Evolutionary conservation across 2,797 vertebrate species (phyloP), one percentile per base, ranked within the genome.

Genomic region (Bufotes viridis): DNA sequence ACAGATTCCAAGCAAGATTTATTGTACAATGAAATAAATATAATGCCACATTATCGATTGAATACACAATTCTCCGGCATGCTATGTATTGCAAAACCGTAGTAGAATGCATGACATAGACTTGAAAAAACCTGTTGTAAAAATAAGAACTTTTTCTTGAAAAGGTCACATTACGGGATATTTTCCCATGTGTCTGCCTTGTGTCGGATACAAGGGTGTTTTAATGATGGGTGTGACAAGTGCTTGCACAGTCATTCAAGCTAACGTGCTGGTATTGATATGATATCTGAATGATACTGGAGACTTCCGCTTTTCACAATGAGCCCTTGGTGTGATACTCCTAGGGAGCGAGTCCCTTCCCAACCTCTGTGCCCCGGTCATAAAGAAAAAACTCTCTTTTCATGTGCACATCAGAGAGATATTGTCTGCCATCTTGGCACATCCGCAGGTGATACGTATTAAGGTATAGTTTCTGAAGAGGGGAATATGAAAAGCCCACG

Each of bases 201-300:
- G 90, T 84, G 63, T 84, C 82, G 63, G 75, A 84, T 79, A 70
- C 75, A 72, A 42, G 86, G n/a, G 14, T 87, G 86, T 82, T 86
- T 88, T 84, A 81, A 81, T 86, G 69, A 88, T 88, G 29, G 58
- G 2, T 72, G 20, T 88, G 82, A 83, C 26, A 60, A 5, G 70
- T 74, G 92, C 72, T 75, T 55, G n/a, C 78, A 63, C 63, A 70
- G 87, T 80, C 60, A 7, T 2, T 91, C 87, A 86, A 90, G 81
- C 90, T 60, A 89, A 82, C 3, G 0, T 88, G 78, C 82, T 67
- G 70, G 74, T 84, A n/a, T 24, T 75, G 87, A 82, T 1, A 0
- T 58, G 24, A 6, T 84, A 85, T 90, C 89, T 75, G 69, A 84
- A 58, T 85, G 7, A 70, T 86, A 82, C 81, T 85, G 79, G 88